Evolutionary conservation across 2,888 invertebrate genomes (phyloP), one percentile per base, ranked within the genome.

Genomic region (Caenorhabditis sp.): DNA sequence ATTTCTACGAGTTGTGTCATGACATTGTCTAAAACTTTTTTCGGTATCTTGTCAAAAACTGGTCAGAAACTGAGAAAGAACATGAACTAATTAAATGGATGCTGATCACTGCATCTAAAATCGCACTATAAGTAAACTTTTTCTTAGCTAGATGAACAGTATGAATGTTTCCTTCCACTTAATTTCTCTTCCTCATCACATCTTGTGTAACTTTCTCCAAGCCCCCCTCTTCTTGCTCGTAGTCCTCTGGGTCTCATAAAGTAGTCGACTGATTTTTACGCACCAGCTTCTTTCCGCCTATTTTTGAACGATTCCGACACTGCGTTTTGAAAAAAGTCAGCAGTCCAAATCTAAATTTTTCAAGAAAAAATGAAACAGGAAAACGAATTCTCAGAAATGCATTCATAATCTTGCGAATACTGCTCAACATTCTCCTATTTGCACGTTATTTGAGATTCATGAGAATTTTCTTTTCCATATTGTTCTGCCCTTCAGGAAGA

Each of bases 361-460:
- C 58, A 58, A 58, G 12, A 56, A 58, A 31, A 31, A 16, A 16
- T 56, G 16, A 51, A 51, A 35, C 31, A 35, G 31, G 31, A 35
- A 35, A 35, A 35, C 31, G 56, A n/a, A 38, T 31, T 66, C 49
- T 56, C 12, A 58, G 44, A 58, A 70, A 70, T 70, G 70, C 70
- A 70, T 70, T 69, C 35, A 26, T 56, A 58, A 38, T 44, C 24
- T 58, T n/a, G 19, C 19, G 16, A 31, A 31, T 28, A 28, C 31
- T 49, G 41, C 10, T 24, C 54, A 38, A 51, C 68, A 35, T 54
- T 51, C 31, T 47, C 63, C 63, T 5, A n/a, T 10, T 61, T 61
- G 59, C 28, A 47, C 38, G 68, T 28, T 66, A 75, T 75, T 75
- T 75, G 64, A 75, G 75, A 75, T 75, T 75, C 75, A 75, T 75